phyloP scores from a whole-genome alignment of 2,797 vertebrate genomes.

The Astyanax mexicanus region DNA sequence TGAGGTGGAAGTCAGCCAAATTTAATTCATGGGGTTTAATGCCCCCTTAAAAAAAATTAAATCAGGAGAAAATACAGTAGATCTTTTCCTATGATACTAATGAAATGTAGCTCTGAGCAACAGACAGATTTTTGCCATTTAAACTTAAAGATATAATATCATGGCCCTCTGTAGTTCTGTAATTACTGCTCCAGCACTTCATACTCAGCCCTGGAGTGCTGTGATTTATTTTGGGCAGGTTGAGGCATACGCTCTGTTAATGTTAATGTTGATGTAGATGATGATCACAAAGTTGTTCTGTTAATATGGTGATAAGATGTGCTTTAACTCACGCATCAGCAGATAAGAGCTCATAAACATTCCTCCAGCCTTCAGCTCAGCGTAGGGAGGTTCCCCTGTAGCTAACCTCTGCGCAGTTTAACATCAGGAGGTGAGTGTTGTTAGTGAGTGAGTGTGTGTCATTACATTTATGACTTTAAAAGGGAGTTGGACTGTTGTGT shows the following conservation, averaged over 20 bases:
- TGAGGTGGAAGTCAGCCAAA: too few species aligned
- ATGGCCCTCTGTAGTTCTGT: not conserved
- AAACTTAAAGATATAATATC: too few species aligned
- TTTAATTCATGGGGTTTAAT: too few species aligned
- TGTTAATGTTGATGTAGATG: not conserved
- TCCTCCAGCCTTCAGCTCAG: not conserved
- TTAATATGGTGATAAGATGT: slow-evolving; percentile 18
- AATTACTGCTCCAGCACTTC: not conserved
- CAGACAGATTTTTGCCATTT: too few species aligned
- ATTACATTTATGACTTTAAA: slow-evolving; percentile 47
- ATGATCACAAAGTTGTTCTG: not conserved
- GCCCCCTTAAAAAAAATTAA: too few species aligned
- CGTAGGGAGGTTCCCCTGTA: not conserved
- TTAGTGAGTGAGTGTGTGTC: slow-evolving; percentile 24
- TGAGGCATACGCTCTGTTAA: not conserved
- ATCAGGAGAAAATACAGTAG: too few species aligned
- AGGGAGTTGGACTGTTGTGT: slow-evolving; percentile 32
- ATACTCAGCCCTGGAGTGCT: not conserved
- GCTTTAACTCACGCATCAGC: slow-evolving; percentile 1
- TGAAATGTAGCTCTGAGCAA: too few species aligned
- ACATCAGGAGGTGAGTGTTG: slow-evolving; percentile 28
- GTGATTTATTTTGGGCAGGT: not conserved
- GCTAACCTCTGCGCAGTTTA: slow-evolving; percentile 29
- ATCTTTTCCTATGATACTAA: too few species aligned
- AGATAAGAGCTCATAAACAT: slow-evolving; percentile 53